Conservation (phyloP, 1,140 invertebrate genomes). For the Microplitis mediator region DNA sequence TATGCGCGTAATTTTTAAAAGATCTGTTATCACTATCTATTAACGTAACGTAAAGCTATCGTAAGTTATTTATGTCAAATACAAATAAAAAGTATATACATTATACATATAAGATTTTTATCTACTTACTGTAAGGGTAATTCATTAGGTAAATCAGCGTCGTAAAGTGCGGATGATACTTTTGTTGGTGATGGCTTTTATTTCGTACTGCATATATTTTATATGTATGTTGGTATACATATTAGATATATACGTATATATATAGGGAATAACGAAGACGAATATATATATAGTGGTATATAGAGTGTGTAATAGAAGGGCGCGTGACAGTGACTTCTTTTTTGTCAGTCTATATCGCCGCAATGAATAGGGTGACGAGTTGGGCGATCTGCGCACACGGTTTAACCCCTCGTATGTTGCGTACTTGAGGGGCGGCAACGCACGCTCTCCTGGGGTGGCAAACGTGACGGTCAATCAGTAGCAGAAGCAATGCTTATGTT, state of each 20-base stretch:
- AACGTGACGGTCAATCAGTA: slow-evolving; percentile 19
- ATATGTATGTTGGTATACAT: too few relatives aligned
- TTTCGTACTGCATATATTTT: not conserved
- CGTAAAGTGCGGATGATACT: not conserved
- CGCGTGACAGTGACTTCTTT: slow-evolving; percentile 21
- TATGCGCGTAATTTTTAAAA: too few relatives aligned
- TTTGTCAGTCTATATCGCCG: slow-evolving; percentile 18
- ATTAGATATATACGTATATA: too few relatives aligned
- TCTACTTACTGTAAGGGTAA: slow-evolving; percentile 1
- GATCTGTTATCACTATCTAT: too few relatives aligned
- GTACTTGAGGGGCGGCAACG: slow-evolving; percentile 15
- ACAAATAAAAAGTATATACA: too few relatives aligned
- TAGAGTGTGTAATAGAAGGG: slow-evolving; percentile 10
- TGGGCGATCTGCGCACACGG: slow-evolving; percentile 7
- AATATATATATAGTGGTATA: too few relatives aligned
- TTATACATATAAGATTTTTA: too few relatives aligned
- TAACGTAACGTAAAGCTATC: too few relatives aligned
- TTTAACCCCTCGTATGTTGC: slow-evolving; percentile 7
- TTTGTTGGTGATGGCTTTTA: not conserved
- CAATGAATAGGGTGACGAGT: slow-evolving; percentile 18
- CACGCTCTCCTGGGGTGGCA: not conserved
- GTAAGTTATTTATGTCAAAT: too few relatives aligned
- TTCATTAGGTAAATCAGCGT: slow-evolving; percentile 11
- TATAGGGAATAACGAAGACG: not conserved
- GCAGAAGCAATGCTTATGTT: slow-evolving; percentile 10